Evolutionary conservation across 2,797 vertebrate species (phyloP).

Genomic region (Urosaurus nigricauda): DNA sequence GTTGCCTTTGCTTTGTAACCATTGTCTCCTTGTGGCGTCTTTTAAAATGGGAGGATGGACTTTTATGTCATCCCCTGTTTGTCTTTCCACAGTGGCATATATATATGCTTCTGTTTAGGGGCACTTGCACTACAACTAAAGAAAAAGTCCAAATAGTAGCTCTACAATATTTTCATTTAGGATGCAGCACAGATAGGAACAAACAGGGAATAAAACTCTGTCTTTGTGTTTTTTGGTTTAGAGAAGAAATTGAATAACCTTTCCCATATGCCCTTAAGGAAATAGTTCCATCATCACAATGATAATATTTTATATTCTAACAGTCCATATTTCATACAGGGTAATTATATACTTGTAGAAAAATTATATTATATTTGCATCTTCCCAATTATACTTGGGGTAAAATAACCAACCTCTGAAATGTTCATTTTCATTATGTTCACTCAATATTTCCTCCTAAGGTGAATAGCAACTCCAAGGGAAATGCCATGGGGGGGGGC

Average conservation of each 20-base stretch:
- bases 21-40: slow-evolving; percentile 45
- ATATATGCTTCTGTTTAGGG: slow-evolving; percentile 31
- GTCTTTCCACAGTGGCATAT: slow-evolving; percentile 12
- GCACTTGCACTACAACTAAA: background rate
- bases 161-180: background rate
- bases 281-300: slow-evolving; percentile 36
- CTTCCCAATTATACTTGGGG: slow-evolving; percentile 5
- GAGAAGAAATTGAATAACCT: slow-evolving; percentile 43
- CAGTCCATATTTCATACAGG: background rate
- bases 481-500: background rate
- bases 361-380: slow-evolving; percentile 11
- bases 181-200: background rate
- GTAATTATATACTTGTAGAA: slow-evolving; percentile 29
- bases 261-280: background rate
- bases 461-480: background rate
- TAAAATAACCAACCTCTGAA: slow-evolving; percentile 21
- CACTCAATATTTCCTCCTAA: slow-evolving; percentile 59
- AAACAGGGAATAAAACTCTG: background rate
- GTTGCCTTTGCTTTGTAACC: slow-evolving; percentile 34
- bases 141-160: background rate
- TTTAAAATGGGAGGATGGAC: slow-evolving; percentile 35
- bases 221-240: slow-evolving; percentile 26
- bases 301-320: slow-evolving; percentile 13
- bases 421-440: slow-evolving; percentile 37
- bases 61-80: slow-evolving; percentile 22